Percentiles rank a stretch among this genome's conserved stretches.
Conservation (phyloP, 2,797 vertebrate genomes). For the Mormyrops attenuatus region DNA sequence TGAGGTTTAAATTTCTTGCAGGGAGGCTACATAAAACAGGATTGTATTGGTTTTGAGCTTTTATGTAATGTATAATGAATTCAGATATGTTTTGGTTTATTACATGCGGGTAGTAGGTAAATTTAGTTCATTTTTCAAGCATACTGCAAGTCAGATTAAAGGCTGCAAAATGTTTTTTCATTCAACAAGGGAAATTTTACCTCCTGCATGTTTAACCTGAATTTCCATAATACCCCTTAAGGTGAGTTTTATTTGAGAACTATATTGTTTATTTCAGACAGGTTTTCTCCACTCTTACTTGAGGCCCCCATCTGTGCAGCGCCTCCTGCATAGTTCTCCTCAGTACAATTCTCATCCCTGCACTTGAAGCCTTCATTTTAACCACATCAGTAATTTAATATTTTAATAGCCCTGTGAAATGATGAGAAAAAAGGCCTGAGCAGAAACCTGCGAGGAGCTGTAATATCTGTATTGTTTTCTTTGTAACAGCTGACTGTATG, state of each 20-base stretch:
- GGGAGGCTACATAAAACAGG: constrained; percentile 12
- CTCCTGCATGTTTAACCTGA: not conserved
- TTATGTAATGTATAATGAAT: not conserved
- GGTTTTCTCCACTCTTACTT: not conserved
- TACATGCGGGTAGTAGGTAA: not conserved
- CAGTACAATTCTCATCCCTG: not conserved
- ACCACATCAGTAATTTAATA: constrained; percentile 1
- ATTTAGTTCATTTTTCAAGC: not conserved
- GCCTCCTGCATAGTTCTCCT: not conserved
- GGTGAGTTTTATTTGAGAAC: not conserved
- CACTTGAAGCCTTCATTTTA: constrained; percentile 8
- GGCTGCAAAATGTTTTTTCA: constrained; percentile 1
- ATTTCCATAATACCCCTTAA: not conserved
- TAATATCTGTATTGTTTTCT: constrained; percentile 36
- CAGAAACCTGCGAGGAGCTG: constrained; percentile 42
- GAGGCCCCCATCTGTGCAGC: not conserved
- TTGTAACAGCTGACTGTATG: constrained; percentile 38
- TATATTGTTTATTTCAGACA: not conserved
- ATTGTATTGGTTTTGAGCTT: constrained; percentile 11
- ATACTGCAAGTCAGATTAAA: not conserved
- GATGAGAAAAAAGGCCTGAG: not conserved
- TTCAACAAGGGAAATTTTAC: not conserved
- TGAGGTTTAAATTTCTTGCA: constrained; percentile 1
- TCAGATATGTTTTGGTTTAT: constrained; percentile 3
- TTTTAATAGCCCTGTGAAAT: not conserved